Evolutionary conservation across 2,888 invertebrate species (phyloP).

Genomic region (Polydrusus cervinus): DNA sequence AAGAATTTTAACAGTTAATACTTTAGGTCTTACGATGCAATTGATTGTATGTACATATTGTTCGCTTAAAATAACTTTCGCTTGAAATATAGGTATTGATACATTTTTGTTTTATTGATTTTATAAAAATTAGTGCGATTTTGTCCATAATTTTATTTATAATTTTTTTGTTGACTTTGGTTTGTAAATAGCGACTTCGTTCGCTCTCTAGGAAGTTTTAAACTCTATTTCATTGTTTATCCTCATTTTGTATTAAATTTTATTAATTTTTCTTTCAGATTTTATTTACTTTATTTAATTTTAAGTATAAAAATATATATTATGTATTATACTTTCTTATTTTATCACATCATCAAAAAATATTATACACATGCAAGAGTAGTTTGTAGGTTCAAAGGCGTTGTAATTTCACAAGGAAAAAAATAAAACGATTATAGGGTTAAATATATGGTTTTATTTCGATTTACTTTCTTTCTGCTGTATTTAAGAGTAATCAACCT

Average conservation of each 20-base stretch:
- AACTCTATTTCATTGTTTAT: not conserved
- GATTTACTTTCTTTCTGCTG: too few species aligned
- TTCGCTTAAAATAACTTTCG: slow-evolving; percentile 30
- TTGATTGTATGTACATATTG: slow-evolving; percentile 39
- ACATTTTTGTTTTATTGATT: slow-evolving; percentile 16
- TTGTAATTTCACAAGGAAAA: slow-evolving; percentile 28
- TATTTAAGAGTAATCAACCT: too few species aligned
- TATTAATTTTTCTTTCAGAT: slow-evolving; percentile 7
- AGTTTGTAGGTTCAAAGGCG: slow-evolving; percentile 30
- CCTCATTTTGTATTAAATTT: slow-evolving; percentile 6
- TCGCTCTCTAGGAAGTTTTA: slow-evolving; percentile 4
- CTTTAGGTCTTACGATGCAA: slow-evolving; percentile 15
- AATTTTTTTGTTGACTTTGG: slow-evolving; percentile 17
- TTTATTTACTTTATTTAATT: slow-evolving; percentile 23
- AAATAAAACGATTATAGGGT: slow-evolving; percentile 39
- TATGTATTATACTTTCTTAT: slow-evolving; percentile 34
- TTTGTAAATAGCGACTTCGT: slow-evolving; percentile 13
- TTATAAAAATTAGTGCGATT: not conserved
- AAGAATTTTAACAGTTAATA: slow-evolving; percentile 30
- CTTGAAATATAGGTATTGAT: slow-evolving; percentile 15
- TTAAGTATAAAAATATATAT: slow-evolving; percentile 26
- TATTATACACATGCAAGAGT: slow-evolving; percentile 41
- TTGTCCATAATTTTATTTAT: slow-evolving; percentile 4
- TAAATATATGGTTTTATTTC: slow-evolving; percentile 24
- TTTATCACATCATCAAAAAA: slow-evolving; percentile 32